phyloP scores from a whole-genome alignment of 2,113 vertebrate species.

The Thymallus thymallus region DNA sequence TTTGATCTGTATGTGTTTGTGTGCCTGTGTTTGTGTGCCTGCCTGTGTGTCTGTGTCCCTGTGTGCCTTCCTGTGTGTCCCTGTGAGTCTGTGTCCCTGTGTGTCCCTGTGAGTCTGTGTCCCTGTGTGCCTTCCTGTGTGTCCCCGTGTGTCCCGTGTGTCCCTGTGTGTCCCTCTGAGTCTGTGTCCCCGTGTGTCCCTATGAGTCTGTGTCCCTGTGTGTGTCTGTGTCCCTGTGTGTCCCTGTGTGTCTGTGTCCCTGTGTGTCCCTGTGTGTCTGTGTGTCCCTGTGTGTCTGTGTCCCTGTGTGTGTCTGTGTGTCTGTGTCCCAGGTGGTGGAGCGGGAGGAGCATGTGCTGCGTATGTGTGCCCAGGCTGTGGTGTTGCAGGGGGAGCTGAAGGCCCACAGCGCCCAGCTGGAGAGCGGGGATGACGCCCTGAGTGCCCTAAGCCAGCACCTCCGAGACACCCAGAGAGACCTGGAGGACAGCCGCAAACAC shows the following conservation, averaged over 20 bases:
- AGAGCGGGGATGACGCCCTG: conserved; percentile 55
- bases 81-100: not conserved
- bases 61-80: too few species aligned
- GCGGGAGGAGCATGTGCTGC: conserved; percentile 39
- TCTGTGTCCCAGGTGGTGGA: conserved; percentile 37
- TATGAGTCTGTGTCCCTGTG: too few species aligned
- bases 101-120: conserved; percentile 6
- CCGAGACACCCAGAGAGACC: conserved; percentile 53
- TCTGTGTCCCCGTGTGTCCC: too few species aligned
- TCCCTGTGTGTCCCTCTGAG: not conserved
- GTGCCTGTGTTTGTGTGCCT: not conserved
- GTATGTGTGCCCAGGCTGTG: conserved; percentile 46
- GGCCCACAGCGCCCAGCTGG: conserved; percentile 56
- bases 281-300: conserved; percentile 4
- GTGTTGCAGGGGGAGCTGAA: conserved; percentile 53
- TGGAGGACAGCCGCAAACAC: conserved; percentile 60
- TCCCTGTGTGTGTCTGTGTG: not conserved
- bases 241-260: conserved; percentile 12
- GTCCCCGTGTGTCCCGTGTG: conserved; percentile 3
- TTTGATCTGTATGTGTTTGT: not conserved
- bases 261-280: not conserved
- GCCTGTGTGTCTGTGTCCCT: conserved; percentile 24
- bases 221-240: not conserved
- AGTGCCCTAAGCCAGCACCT: conserved; percentile 62
- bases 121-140: too few species aligned